These are phyloP conservation scores for Aquatica leii DNA, from an alignment of 2,888 invertebrate species.

Conservation along the genomic window DNA sequence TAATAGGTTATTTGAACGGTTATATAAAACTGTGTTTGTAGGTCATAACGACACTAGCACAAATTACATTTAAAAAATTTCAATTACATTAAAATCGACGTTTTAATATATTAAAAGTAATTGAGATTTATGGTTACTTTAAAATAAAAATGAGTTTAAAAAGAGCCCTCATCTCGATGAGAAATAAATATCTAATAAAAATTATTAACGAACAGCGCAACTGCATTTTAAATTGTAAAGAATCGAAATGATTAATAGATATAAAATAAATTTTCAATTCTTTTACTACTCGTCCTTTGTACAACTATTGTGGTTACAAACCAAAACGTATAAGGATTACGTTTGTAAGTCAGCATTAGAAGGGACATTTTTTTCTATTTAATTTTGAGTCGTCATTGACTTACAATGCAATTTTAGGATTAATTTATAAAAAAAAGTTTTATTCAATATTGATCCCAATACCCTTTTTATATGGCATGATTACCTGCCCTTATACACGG, in stretches of 20 bases:
- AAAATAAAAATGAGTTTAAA: background rate
- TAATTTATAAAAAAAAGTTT: constrained; percentile 44
- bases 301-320: constrained; percentile 52
- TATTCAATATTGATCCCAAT: constrained; percentile 23
- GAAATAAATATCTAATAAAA: constrained; percentile 6
- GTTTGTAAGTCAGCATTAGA: constrained; percentile 51
- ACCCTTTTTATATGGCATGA: constrained; percentile 11
- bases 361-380: constrained; percentile 52
- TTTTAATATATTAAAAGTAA: background rate
- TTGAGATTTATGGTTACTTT: constrained; percentile 8
- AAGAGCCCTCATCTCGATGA: background rate
- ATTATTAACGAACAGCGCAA: constrained; percentile 16
- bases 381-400: constrained; percentile 56
- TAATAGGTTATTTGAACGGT: constrained; percentile 35
- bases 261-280: constrained; percentile 32
- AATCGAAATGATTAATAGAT: constrained; percentile 35
- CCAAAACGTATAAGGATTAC: constrained; percentile 59
- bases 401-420: constrained; percentile 56
- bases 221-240: constrained; percentile 30
- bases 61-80: background rate
- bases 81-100: background rate
- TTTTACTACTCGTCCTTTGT: constrained; percentile 36
- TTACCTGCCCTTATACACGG: constrained; percentile 23
- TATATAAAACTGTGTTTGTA: constrained; percentile 29
- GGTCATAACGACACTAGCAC: constrained; percentile 16